Evolutionary conservation across 2,113 vertebrate genomes (phyloP).

Genomic region (mouse (Mus musculus)): DNA sequence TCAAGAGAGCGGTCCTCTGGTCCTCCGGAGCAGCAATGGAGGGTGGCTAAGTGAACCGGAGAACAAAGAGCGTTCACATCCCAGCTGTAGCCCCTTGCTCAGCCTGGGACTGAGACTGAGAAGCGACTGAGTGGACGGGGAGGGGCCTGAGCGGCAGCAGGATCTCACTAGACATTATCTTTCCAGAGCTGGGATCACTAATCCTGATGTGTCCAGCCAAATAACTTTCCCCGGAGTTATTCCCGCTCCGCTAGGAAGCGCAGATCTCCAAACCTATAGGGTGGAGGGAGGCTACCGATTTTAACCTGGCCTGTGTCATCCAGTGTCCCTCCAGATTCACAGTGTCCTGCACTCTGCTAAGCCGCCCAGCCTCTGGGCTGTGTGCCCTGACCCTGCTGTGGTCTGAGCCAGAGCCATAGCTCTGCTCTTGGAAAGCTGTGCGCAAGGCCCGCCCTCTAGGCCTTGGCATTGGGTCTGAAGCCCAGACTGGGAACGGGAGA

Average conservation of each 20-base stretch:
- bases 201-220: background rate
- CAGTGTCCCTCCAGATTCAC: background rate
- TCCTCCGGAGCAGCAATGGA: background rate
- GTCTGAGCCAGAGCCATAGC: background rate
- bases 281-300: background rate
- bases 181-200: background rate
- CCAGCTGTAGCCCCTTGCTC: background rate
- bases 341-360: background rate
- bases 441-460: background rate
- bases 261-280: background rate
- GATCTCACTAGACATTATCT: background rate
- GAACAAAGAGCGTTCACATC: background rate
- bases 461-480: background rate
- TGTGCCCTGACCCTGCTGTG: background rate
- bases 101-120: background rate
- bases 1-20: background rate
- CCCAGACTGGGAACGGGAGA: background rate
- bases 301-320: background rate
- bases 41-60: background rate
- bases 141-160: background rate
- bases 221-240: background rate
- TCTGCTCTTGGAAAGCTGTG: slow-evolving; percentile 13
- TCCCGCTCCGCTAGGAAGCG: background rate
- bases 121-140: background rate
- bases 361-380: background rate